Base-by-base conservation (phyloP, 2,888 invertebrate genomes). In the Nomada lathburiana region DNA sequence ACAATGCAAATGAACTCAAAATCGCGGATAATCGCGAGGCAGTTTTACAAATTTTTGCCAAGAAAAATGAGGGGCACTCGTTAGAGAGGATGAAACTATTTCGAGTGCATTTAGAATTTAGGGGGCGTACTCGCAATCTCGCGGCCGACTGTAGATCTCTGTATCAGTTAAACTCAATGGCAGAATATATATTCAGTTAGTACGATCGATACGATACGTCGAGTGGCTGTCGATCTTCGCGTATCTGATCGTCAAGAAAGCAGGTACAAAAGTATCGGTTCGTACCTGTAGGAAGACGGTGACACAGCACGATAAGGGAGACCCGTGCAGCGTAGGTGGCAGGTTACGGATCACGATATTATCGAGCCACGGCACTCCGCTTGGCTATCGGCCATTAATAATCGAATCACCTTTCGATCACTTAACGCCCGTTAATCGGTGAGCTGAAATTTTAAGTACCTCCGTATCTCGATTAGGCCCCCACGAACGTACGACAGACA, bases 241-340 rank as follows among this genome's bases (percentile, higher is more conserved):
- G 23, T 71, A 60, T 78, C 78, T 65, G 77, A 77, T 76, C 26
- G 78, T 36, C 42, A 53, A 57, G 52, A 57, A 36, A 29, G 64
- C 72, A 62, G 69, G 69, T 74, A 73, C 52, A 47, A 68, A 72
- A 68, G 63, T 67, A 57, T 75, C 65, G 50, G 70, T 60, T 73
- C 55, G 62, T 68, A 64, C 29, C 65, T 67, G 69, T 53, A 42
- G 59, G 77, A 60, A 80, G 71, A 70, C 75, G 55, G 81, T 88
- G 88, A 88, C 87, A 79, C 62, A 75, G 70, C 78, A 70, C 77
- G 88, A 86, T 85, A 85, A 77, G 74, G 85, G 85, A 78, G 85
- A 86, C 87, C 87, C 80, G 88, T 79, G 80, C 83, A 82, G 88
- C 88, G 89, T 91, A 87, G 91, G 89, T 86, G 90, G 88, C 84